Evolutionary conservation across 2,113 vertebrate genomes (phyloP).

Genomic region (Sialia sialis): DNA sequence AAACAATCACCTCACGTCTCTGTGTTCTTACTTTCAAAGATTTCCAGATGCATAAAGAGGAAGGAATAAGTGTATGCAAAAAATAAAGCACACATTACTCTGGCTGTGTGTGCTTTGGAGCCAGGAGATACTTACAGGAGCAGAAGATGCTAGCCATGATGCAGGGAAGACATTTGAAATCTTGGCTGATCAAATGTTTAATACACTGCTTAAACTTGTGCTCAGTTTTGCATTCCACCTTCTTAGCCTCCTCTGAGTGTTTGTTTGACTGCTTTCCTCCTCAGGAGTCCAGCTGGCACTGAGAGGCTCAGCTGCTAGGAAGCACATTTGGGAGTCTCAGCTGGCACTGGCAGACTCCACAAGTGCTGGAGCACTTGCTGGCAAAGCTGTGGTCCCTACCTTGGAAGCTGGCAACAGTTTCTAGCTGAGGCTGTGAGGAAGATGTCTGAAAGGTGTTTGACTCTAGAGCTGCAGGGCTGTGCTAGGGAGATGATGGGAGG

Average conservation of each 20-base stretch:
- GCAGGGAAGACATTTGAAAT: neutral
- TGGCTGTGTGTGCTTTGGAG: neutral
- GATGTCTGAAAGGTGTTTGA: neutral
- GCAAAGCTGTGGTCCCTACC: neutral
- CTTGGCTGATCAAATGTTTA: neutral
- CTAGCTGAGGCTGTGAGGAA: neutral
- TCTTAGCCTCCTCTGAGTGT: neutral
- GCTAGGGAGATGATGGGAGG: neutral
- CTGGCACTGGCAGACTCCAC: neutral
- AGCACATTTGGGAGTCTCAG: neutral
- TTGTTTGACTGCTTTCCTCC: constrained; percentile 19
- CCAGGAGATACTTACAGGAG: neutral
- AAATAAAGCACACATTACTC: neutral
- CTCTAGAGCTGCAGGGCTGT: neutral
- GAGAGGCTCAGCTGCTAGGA: neutral
- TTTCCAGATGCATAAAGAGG: neutral
- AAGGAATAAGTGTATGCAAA: neutral
- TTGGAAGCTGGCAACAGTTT: neutral
- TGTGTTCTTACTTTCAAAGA: neutral
- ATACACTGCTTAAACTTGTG: neutral
- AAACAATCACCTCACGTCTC: neutral
- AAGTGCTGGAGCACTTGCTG: neutral
- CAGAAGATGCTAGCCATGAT: neutral
- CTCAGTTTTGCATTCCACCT: neutral
- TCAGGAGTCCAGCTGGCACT: neutral